These are phyloP conservation scores for Ypsolopha sequella DNA, from an alignment of 2,888 invertebrate genomes.

Conservation along the genomic window DNA sequence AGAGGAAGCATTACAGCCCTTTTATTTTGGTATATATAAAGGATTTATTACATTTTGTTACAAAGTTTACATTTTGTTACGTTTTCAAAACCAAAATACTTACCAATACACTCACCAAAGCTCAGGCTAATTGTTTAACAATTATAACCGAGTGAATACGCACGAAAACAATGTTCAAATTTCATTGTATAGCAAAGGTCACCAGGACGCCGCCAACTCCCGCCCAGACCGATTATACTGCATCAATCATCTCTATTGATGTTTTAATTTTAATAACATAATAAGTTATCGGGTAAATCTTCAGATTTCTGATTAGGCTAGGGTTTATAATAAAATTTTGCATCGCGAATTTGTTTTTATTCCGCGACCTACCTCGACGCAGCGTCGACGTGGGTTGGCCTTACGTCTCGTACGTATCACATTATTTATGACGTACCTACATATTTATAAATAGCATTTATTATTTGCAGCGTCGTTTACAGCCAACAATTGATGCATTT, in stretches of 20 bases:
- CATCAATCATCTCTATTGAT: constrained; percentile 31
- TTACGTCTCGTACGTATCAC: constrained; percentile 30
- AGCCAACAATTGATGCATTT: background rate
- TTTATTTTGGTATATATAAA: too few relatives aligned
- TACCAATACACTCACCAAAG: background rate
- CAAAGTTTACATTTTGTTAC: too few relatives aligned
- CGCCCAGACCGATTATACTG: constrained; percentile 11
- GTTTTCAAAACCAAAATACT: too few relatives aligned
- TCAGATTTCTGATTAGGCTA: constrained; percentile 17
- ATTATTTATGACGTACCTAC: constrained; percentile 30
- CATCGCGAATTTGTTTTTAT: constrained; percentile 26
- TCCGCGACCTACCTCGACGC: constrained; percentile 58
- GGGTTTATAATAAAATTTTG: constrained; percentile 12
- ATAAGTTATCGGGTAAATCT: constrained; percentile 11
- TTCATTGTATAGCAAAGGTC: constrained; percentile 18
- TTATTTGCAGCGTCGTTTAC: constrained; percentile 28
- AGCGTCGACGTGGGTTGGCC: constrained; percentile 32
- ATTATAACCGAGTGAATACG: background rate
- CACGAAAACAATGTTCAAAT: constrained; percentile 27
- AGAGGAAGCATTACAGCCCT: too few relatives aligned
- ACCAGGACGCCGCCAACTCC: constrained; percentile 5
- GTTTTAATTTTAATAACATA: constrained; percentile 26
- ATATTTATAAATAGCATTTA: constrained; percentile 48
- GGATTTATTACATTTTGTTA: too few relatives aligned
- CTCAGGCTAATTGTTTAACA: background rate